These are phyloP conservation scores for Fregata magnificens DNA, from an alignment of 2,113 vertebrate species.

Conservation along the genomic window DNA sequence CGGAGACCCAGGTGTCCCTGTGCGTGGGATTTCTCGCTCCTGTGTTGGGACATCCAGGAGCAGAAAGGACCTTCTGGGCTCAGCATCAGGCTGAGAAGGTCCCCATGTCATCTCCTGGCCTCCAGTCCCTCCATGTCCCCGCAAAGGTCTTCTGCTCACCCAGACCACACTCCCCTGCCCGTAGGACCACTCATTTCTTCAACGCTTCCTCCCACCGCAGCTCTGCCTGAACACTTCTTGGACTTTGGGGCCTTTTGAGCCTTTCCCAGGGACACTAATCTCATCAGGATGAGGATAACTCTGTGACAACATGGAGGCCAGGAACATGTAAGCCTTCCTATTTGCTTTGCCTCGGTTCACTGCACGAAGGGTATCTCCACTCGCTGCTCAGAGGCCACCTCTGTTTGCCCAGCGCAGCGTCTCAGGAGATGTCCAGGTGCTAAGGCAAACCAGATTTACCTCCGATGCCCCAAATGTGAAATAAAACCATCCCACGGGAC, in stretches of 20 bases:
- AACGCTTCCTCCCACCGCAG: background rate
- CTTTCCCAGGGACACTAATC: background rate
- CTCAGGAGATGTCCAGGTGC: background rate
- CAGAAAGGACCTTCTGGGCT: background rate
- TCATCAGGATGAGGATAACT: background rate
- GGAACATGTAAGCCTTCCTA: background rate
- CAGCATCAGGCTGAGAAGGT: background rate
- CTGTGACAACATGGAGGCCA: background rate
- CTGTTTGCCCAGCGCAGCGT: background rate
- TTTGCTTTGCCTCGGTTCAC: background rate
- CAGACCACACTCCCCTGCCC: fast-evolving
- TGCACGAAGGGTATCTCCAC: background rate
- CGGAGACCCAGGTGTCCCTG: background rate
- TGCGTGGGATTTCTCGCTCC: background rate
- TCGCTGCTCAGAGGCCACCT: background rate
- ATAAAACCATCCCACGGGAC: background rate
- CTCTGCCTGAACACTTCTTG: background rate
- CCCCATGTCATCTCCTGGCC: background rate
- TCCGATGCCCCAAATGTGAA: fast-evolving
- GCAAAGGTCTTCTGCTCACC: background rate
- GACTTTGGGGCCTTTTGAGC: background rate
- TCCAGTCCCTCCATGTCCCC: background rate
- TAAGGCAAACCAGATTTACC: background rate
- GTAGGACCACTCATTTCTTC: fast-evolving
- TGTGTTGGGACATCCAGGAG: background rate